Evolutionary conservation across 2,113 vertebrate species (phyloP), one percentile per base, ranked within the genome.

Genomic region (human): DNA sequence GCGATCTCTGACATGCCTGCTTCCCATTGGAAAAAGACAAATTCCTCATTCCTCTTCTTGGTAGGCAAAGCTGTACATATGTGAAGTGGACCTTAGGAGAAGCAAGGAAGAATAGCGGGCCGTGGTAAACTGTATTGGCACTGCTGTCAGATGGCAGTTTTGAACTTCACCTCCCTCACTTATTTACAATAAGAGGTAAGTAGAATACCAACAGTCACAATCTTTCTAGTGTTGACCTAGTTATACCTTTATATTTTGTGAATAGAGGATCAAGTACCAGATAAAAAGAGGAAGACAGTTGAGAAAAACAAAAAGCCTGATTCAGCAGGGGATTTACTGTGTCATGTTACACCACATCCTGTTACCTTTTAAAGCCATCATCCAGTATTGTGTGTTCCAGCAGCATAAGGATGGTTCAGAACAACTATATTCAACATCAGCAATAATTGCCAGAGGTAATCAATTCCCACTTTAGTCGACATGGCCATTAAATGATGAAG

Each of bases 261-360:
- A 91, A 48, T n/a, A 79, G 57, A 96, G 27, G 32, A 68, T 70
- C 18, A 89, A 38, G 5, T 25, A 59, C 0, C 52, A 89, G 40
- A 92, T 38, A 12, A 79, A 97, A 97, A 97, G 96, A 97, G 96
- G 97, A 97, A 97, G 96, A 52, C 2, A 48, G 43, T 40, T 86
- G 16, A 95, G 87, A 89, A 96, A 96, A 97, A 89, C 11, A 25
- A 43, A 96, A 89, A 73, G 22, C 4, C 32, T 95, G 90, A 98
- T 90, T 98, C 94, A 97, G 94, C 94, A 90, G 64, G 80, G 59
- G 40, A 89, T 79, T 96, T 85, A 75, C 55, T 96, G 85, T 1
- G 18, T 97, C 96, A 96, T 14, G 7, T 90, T 89, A 92, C 3
- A 96, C 96, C 97, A 96, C 89, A 96, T 98, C 98, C 98, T 98